Evolutionary conservation across 1,140 invertebrate species (phyloP).

Genomic region (Marisa cornuarietis): DNA sequence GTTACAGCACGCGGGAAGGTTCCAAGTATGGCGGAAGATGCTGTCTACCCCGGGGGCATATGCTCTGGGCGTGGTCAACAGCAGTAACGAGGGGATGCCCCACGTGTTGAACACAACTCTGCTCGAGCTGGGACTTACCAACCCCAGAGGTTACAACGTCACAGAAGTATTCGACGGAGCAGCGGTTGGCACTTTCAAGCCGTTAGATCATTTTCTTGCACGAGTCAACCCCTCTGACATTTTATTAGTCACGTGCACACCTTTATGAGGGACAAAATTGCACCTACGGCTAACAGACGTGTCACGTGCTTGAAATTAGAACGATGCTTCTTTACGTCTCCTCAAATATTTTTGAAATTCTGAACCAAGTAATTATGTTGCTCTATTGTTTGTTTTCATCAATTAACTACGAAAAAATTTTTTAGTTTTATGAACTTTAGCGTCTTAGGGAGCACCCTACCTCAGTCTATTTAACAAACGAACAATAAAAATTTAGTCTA

Average conservation of each 20-base stretch:
- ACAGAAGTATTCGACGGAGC: conserved; percentile 69
- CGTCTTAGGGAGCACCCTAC: too few relatives aligned
- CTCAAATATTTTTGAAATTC: too few relatives aligned
- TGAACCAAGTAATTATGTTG: too few relatives aligned
- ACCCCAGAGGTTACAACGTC: conserved; percentile 83
- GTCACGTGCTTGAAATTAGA: too few relatives aligned
- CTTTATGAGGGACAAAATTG: conserved; percentile 13
- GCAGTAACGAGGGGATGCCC: conserved; percentile 35
- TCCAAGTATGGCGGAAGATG: conserved; percentile 51
- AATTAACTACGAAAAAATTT: too few relatives aligned
- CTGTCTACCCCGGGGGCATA: conserved; percentile 40
- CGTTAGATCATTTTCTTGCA: conserved; percentile 90
- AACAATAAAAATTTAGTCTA: too few relatives aligned
- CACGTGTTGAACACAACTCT: conserved; percentile 64
- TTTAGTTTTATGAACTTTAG: too few relatives aligned
- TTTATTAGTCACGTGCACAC: conserved; percentile 29
- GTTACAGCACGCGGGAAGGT: conserved; percentile 15
- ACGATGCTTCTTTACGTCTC: too few relatives aligned
- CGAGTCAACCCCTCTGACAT: conserved; percentile 90
- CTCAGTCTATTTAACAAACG: too few relatives aligned
- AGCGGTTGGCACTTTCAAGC: conserved; percentile 75
- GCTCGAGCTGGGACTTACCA: conserved; percentile 81
- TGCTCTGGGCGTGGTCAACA: conserved; percentile 47
- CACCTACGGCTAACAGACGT: too few relatives aligned
- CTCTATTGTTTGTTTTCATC: too few relatives aligned